Evolutionary conservation across 2,113 vertebrate genomes (phyloP).

Genomic region (Hyaena hyaena): DNA sequence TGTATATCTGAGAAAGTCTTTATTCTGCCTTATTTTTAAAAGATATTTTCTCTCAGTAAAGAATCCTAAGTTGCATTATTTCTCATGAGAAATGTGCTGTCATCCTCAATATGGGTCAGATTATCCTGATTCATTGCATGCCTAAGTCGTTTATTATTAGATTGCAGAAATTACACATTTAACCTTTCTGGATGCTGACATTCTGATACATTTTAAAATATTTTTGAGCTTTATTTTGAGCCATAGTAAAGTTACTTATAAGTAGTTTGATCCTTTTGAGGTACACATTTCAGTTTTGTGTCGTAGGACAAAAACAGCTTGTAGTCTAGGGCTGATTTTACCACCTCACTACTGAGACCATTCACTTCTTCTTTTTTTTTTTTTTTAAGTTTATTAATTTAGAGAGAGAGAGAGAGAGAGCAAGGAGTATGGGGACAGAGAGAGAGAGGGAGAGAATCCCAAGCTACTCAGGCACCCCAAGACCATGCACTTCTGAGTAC

Average conservation of each 20-base stretch:
- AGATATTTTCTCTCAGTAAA: neutral
- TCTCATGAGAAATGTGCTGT: neutral
- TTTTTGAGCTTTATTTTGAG: constrained; percentile 20
- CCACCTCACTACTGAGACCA: neutral
- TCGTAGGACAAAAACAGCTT: neutral
- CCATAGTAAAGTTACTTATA: neutral
- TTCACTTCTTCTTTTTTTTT: neutral
- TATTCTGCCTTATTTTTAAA: neutral
- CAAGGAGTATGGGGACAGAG: no score
- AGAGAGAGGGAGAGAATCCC: no score
- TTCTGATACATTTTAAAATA: neutral
- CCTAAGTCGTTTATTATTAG: neutral
- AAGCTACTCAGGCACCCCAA: no score
- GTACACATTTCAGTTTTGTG: neutral
- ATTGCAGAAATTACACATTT: neutral
- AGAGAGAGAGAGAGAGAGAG: no score
- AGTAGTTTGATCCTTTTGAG: neutral
- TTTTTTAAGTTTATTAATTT: no score
- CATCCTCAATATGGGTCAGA: neutral
- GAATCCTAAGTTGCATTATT: neutral
- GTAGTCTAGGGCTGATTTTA: neutral
- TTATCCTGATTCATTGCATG: neutral
- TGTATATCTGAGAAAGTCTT: neutral
- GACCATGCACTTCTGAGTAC: neutral
- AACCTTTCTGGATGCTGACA: neutral